These are phyloP conservation scores for Druon quercuslanigerum DNA, from an alignment of 1,140 invertebrate species.

Conservation along the genomic window DNA sequence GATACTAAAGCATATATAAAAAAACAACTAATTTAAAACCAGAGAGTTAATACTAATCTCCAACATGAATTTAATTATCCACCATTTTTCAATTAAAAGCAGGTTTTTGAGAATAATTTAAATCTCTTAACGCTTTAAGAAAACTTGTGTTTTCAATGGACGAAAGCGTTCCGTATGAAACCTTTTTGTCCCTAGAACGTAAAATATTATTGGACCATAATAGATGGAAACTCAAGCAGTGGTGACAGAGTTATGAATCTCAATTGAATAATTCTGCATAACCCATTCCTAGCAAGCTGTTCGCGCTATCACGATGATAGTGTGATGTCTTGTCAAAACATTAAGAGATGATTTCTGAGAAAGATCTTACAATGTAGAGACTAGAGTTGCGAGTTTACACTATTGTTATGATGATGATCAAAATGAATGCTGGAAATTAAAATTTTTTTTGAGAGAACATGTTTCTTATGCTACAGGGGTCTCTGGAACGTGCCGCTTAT, in stretches of 20 bases:
- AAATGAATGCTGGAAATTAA: not conserved
- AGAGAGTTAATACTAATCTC: too few species aligned
- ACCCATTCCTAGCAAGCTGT: slow-evolving; percentile 66
- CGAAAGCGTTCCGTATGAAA: slow-evolving; percentile 48
- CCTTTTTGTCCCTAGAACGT: slow-evolving; percentile 59
- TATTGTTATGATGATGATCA: not conserved
- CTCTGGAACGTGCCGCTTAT: slow-evolving; percentile 99
- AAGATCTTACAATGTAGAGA: slow-evolving; percentile 41
- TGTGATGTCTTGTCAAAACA: slow-evolving; percentile 62
- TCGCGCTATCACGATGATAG: slow-evolving; percentile 62
- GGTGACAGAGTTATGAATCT: slow-evolving; percentile 74
- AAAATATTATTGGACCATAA: slow-evolving; percentile 69
- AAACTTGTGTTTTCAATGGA: slow-evolving; percentile 6
- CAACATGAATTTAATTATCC: too few species aligned
- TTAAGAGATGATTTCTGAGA: slow-evolving; percentile 58
- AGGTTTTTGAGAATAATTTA: not conserved
- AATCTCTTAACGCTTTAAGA: slow-evolving; percentile 33
- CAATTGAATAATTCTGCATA: slow-evolving; percentile 76
- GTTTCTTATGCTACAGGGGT: slow-evolving; percentile 82
- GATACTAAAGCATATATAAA: too few species aligned
- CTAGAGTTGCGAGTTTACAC: not conserved
- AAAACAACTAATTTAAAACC: too few species aligned
- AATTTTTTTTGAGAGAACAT: slow-evolving; percentile 2
- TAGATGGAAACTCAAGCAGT: slow-evolving; percentile 59
- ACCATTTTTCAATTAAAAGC: not conserved